phyloP scores from a whole-genome alignment of 2,797 vertebrate genomes.

The Sebastolobus altivelis region DNA sequence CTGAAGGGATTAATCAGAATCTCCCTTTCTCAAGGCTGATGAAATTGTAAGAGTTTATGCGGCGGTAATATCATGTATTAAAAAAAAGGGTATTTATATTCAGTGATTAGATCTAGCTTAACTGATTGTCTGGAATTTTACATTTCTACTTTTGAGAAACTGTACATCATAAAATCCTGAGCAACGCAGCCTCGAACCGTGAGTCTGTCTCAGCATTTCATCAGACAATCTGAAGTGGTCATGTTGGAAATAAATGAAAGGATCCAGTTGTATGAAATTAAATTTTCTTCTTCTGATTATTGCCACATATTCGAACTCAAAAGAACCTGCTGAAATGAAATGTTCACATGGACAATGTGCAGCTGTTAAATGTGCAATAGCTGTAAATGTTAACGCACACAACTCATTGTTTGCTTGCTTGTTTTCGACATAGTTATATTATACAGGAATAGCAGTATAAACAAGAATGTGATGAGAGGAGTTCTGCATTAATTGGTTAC shows the following conservation, averaged over 20 bases:
- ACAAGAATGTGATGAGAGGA: neutral
- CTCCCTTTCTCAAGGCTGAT: conserved; percentile 55
- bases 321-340: neutral
- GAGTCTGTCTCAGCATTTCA: conserved; percentile 1
- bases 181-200: conserved; percentile 1
- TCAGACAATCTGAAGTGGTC: conserved; percentile 21
- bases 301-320: neutral
- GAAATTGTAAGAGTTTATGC: conserved; percentile 62
- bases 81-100: conserved; percentile 42
- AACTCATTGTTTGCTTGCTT: neutral
- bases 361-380: neutral
- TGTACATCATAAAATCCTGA: conserved; percentile 13
- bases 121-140: conserved; percentile 48
- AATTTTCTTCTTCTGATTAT: neutral
- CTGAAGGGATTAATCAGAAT: conserved; percentile 79
- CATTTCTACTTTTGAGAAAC: conserved; percentile 40
- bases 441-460: neutral
- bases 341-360: neutral
- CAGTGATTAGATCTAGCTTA: conserved; percentile 53
- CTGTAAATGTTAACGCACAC: neutral
- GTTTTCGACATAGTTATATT: neutral
- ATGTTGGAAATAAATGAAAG: neutral
- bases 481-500: neutral
- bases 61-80: conserved; percentile 38
- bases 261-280: neutral